Evolutionary conservation across 2,113 vertebrate genomes (phyloP).

Genomic region (Entelurus aequoreus): DNA sequence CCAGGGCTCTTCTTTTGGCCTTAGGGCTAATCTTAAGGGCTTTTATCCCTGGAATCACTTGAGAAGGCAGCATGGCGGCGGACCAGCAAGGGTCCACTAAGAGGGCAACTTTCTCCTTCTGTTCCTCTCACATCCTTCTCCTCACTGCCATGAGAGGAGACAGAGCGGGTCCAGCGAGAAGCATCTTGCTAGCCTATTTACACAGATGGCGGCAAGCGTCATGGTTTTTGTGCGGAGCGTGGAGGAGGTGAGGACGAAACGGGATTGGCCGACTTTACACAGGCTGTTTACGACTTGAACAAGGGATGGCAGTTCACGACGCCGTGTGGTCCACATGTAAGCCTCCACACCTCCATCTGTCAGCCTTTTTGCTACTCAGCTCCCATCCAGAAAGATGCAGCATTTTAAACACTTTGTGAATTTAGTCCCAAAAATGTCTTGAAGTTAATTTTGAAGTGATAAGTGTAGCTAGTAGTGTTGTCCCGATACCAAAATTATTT

Average conservation of each 20-base stretch:
- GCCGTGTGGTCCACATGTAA: constrained; percentile 24
- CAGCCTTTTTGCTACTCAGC: constrained; percentile 13
- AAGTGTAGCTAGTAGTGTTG: too few species aligned
- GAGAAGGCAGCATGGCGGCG: constrained; percentile 42
- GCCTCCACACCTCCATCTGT: constrained; percentile 2
- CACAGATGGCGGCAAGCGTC: constrained; percentile 71
- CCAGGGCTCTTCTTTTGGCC: constrained; percentile 53
- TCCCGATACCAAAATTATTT: too few species aligned
- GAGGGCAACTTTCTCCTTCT: constrained; percentile 40
- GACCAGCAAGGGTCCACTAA: constrained; percentile 44
- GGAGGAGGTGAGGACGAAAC: constrained; percentile 45
- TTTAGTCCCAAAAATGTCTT: too few species aligned
- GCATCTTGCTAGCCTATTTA: constrained; percentile 62
- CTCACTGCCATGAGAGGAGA: constrained; percentile 4
- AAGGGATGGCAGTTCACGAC: constrained; percentile 41
- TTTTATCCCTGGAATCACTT: constrained; percentile 52
- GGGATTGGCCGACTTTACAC: constrained; percentile 47
- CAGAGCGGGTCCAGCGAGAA: constrained; percentile 24
- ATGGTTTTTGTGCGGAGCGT: constrained; percentile 70
- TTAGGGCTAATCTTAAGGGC: constrained; percentile 47
- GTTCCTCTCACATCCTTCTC: constrained; percentile 10
- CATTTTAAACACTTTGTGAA: not conserved
- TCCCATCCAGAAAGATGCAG: not conserved
- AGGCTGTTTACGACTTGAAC: constrained; percentile 61
- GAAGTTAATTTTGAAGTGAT: too few species aligned